Conservation (phyloP, 1,140 invertebrate genomes). For the Diachasma alloeum region DNA sequence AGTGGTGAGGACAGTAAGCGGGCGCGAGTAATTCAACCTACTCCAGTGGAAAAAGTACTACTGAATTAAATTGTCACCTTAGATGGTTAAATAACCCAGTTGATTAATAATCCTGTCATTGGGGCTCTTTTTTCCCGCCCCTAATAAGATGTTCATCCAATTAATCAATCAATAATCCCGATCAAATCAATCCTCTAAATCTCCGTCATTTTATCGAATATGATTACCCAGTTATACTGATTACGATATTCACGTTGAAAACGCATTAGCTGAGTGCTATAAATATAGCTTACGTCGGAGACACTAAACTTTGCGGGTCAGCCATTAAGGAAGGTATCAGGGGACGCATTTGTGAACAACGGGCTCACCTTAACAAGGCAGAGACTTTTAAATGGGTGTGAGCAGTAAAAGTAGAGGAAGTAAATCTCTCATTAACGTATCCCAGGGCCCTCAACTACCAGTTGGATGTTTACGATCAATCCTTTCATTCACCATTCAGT, state of each 20-base stretch:
- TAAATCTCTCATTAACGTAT: constrained; percentile 31
- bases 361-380: constrained; percentile 26
- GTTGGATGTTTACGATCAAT: constrained; percentile 14
- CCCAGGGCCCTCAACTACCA: neutral
- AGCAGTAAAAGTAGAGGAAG: neutral
- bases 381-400: constrained; percentile 25
- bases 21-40: too few species aligned
- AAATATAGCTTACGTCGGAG: constrained; percentile 22
- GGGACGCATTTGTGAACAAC: constrained; percentile 28
- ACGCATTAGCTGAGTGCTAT: constrained; percentile 14
- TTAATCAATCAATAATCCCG: neutral
- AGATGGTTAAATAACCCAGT: too few species aligned
- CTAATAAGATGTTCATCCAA: neutral
- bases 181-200: neutral
- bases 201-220: neutral
- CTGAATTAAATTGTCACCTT: too few species aligned
- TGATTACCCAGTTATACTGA: neutral
- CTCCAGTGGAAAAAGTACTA: too few species aligned
- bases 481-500: neutral
- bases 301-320: neutral
- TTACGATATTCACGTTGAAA: neutral
- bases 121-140: too few species aligned
- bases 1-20: too few species aligned
- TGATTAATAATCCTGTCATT: too few species aligned
- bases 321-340: constrained; percentile 22